Evolutionary conservation across 2,113 vertebrate species (phyloP).

Genomic region (Cottus gobio): DNA sequence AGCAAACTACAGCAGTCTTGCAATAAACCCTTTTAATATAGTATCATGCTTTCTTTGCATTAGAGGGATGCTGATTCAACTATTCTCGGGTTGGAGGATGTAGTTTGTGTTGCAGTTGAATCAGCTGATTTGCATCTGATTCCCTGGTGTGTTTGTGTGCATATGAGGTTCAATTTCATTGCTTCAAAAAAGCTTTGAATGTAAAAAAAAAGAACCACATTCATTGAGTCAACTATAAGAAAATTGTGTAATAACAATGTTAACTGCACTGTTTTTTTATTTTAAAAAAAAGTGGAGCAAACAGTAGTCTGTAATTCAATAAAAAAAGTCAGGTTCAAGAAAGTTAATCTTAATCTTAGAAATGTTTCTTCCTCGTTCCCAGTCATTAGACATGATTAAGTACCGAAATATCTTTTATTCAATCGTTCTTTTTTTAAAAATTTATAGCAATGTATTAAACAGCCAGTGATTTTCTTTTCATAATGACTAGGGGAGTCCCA

Average conservation of each 20-base stretch:
- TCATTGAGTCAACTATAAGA: no score
- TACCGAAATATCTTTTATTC: background rate
- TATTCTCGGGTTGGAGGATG: background rate
- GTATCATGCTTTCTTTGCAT: no score
- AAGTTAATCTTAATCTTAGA: no score
- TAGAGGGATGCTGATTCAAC: background rate
- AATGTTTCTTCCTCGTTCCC: background rate
- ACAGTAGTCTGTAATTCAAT: no score
- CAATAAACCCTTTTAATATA: background rate
- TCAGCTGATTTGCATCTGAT: background rate
- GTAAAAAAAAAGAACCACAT: no score
- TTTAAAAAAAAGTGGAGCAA: no score
- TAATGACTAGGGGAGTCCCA: background rate
- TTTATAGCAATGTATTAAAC: no score
- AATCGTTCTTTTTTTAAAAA: background rate
- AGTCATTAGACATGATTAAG: background rate
- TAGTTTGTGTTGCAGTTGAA: background rate
- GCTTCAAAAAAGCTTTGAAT: background rate
- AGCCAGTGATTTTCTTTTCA: background rate
- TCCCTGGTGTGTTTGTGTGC: background rate
- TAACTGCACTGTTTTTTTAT: no score
- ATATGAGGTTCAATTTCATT: background rate
- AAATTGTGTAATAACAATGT: no score
- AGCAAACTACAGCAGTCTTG: background rate
- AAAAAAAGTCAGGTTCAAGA: no score